Evolutionary conservation across 1,140 invertebrate genomes (phyloP), one percentile per base, ranked within the genome.

Genomic region (Leucophenga varia): DNA sequence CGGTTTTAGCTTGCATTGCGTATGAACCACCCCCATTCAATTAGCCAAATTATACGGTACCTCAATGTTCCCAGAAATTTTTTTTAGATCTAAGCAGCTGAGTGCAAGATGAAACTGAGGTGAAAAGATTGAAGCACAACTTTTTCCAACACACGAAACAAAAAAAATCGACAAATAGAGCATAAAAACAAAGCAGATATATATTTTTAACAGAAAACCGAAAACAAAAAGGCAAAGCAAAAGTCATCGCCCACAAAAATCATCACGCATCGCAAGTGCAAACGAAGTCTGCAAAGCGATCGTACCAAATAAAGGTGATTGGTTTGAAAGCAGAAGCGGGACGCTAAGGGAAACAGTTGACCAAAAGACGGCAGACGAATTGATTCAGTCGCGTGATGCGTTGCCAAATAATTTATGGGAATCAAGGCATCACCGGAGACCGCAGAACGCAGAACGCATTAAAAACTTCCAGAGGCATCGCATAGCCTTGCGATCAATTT

Each of bases 391-490:
- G 65, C 65, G 65, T 70, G 65, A 70, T 70, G 61, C 65, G 65
- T 70, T 70, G 65, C 65, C 59, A 69, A 70, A 70, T 70, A 69
- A 70, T 70, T 69, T 70, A 69, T 70, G 61, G 60, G 61, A 61
- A 59, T 64, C n/a, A 50, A 61, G 59, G 51, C 64, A 54, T 48
- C 47, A 34, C 28, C n/a, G n/a, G n/a, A 30, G 17, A 43, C n/a
- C n/a, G 30, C 47, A 28, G 25, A 47, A 32, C 18, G 45, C 54
- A 67, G 63, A n/a, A n/a, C n/a, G n/a, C n/a, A n/a, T n/a, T n/a
- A n/a, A n/a, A n/a, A n/a, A n/a, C n/a, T n/a, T n/a, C n/a, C n/a
- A n/a, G n/a, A n/a, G n/a, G n/a, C n/a, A n/a, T n/a, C n/a, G n/a
- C 56, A 59, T 60, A 63, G 25, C 12, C 25, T 12, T 7, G 65